Evolutionary conservation across 2,797 vertebrate genomes (phyloP).

Genomic region (Sebastes dallii): DNA sequence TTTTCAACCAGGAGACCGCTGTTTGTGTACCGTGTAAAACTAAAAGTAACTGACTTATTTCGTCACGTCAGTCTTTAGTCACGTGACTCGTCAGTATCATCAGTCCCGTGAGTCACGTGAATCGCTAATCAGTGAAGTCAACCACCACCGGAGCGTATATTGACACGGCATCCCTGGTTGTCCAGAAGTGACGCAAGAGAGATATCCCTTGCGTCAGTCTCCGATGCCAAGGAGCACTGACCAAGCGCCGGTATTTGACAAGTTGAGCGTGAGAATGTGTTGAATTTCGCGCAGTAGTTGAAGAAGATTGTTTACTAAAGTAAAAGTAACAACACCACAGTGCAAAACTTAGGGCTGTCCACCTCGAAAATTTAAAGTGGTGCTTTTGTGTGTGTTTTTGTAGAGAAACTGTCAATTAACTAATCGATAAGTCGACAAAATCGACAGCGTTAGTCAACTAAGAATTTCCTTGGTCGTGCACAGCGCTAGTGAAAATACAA

Average conservation of each 20-base stretch:
- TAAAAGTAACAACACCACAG: background rate
- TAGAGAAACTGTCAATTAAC: too few relatives aligned
- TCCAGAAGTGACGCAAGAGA: too few relatives aligned
- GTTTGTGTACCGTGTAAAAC: background rate
- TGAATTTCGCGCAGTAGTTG: background rate
- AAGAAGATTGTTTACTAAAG: background rate
- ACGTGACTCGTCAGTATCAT: background rate
- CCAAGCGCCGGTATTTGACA: background rate
- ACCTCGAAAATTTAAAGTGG: background rate
- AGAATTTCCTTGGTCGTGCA: background rate
- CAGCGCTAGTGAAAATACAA: background rate
- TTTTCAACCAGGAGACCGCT: background rate
- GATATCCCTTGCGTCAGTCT: background rate
- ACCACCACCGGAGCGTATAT: background rate
- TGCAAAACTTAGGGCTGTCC: too few relatives aligned
- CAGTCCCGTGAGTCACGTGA: too few relatives aligned
- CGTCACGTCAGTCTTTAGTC: too few relatives aligned
- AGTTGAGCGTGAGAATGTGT: too few relatives aligned
- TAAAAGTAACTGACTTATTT: background rate
- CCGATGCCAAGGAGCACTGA: background rate
- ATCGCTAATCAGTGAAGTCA: background rate
- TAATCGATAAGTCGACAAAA: too few relatives aligned
- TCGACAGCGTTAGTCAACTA: too few relatives aligned
- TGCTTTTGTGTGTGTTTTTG: background rate
- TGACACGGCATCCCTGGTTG: background rate